Percentiles rank a stretch among this genome's conserved stretches.
These are phyloP conservation scores for Lutjanus argentimaculatus DNA, from an alignment of 2,797 vertebrate species.

Conservation along the genomic window DNA sequence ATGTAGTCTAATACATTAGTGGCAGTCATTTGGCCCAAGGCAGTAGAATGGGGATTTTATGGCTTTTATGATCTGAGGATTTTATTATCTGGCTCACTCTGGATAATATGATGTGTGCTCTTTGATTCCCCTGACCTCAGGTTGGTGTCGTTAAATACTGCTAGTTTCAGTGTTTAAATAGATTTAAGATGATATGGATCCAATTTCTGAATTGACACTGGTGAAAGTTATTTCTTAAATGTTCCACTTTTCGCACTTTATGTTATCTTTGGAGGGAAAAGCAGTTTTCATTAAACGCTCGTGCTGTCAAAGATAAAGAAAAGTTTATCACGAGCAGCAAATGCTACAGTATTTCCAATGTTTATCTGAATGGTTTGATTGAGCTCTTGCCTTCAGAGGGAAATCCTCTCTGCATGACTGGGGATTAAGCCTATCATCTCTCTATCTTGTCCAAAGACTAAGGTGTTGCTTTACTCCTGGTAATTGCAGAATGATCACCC, in stretches of 20 bases:
- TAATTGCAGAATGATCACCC: conserved; percentile 68
- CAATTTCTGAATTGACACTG: conserved; percentile 56
- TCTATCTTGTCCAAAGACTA: conserved; percentile 65
- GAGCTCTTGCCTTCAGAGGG: conserved; percentile 63
- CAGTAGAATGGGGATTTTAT: conserved; percentile 74
- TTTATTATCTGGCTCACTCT: conserved; percentile 80
- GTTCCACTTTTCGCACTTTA: conserved; percentile 43
- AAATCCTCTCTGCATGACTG: conserved; percentile 55
- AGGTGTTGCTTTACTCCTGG: conserved; percentile 59
- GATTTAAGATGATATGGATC: conserved; percentile 62
- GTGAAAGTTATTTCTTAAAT: conserved; percentile 63
- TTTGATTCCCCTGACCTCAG: conserved; percentile 76
- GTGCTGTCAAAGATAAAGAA: conserved; percentile 64
- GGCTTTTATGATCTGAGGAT: conserved; percentile 82
- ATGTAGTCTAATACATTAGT: conserved; percentile 78
- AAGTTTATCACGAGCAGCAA: conserved; percentile 65
- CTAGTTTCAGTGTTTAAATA: conserved; percentile 64
- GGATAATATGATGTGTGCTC: conserved; percentile 72
- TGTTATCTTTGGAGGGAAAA: conserved; percentile 46
- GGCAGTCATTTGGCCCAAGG: conserved; percentile 72
- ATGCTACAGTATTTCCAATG: conserved; percentile 60
- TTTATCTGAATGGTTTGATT: conserved; percentile 75
- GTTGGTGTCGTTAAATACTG: conserved; percentile 67
- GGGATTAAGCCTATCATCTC: conserved; percentile 74
- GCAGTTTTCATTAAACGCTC: conserved; percentile 62